phyloP scores from a whole-genome alignment of 2,888 invertebrate genomes.

The Subacronicta megacephala region DNA sequence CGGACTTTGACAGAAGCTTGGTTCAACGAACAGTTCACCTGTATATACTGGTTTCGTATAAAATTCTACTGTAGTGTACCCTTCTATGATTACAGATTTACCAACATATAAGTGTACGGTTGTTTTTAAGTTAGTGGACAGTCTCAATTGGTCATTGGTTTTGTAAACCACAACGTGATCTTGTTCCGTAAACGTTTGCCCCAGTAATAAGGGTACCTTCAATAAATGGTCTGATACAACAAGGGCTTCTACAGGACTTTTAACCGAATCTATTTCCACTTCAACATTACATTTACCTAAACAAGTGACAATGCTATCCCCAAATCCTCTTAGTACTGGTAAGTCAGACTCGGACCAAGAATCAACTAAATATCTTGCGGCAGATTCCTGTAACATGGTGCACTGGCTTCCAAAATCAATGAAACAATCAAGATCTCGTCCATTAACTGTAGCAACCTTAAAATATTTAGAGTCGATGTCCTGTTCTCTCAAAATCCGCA shows the following conservation, averaged over 20 bases:
- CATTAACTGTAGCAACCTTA: not conserved
- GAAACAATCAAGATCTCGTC: not conserved
- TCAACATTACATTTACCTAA: too few species aligned
- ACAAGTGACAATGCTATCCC: too few species aligned
- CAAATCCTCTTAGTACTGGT: too few species aligned
- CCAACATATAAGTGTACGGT: not conserved
- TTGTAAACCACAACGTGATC: conserved; percentile 8
- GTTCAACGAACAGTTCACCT: conserved; percentile 4
- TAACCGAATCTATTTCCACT: too few species aligned
- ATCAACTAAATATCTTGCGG: not conserved
- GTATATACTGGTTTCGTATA: conserved; percentile 2
- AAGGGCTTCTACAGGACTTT: too few species aligned
- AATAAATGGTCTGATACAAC: not conserved
- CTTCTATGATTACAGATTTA: not conserved
- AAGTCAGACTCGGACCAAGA: not conserved
- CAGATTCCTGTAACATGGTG: not conserved
- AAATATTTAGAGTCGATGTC: conserved; percentile 1
- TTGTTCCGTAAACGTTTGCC: conserved; percentile 10
- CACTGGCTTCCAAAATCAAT: conserved; percentile 1
- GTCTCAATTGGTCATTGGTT: conserved; percentile 1
- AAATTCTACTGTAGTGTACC: not conserved
- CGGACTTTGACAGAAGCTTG: not conserved
- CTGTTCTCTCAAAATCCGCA: not conserved
- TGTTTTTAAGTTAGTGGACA: not conserved
- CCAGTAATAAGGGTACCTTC: conserved; percentile 1